Conservation (phyloP, 2,797 vertebrate genomes). For the Phalloptychus januarius region DNA sequence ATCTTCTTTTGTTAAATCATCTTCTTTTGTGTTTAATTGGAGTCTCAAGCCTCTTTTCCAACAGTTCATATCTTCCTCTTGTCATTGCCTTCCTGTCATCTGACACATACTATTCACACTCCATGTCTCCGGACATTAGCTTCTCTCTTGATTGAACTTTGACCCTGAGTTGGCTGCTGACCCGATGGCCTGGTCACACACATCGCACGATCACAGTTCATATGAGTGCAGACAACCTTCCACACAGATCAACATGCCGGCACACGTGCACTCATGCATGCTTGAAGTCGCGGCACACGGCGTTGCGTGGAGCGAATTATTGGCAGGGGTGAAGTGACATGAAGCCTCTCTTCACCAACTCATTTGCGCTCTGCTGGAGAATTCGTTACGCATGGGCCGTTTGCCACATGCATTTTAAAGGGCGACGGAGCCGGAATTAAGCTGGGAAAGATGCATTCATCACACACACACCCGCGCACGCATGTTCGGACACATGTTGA, state of each 20-base stretch:
- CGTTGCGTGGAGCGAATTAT: slow-evolving; percentile 34
- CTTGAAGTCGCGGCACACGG: slow-evolving; percentile 31
- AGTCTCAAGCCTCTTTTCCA: not conserved
- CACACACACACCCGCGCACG: slow-evolving; percentile 5
- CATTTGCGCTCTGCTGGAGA: slow-evolving; percentile 59
- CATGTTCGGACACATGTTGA: slow-evolving; percentile 14
- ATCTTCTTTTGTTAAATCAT: not conserved
- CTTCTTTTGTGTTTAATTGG: not conserved
- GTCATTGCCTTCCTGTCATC: slow-evolving; percentile 5
- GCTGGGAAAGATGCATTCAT: slow-evolving; percentile 28
- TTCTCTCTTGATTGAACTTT: slow-evolving; percentile 36
- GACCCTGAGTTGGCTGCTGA: slow-evolving; percentile 40
- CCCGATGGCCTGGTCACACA: slow-evolving; percentile 39
- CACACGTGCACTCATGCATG: slow-evolving; percentile 36
- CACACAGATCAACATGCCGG: slow-evolving; percentile 47
- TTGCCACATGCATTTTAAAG: slow-evolving; percentile 66
- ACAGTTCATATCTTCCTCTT: slow-evolving; percentile 3
- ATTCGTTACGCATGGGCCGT: slow-evolving; percentile 66
- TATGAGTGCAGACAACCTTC: slow-evolving; percentile 20
- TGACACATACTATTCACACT: slow-evolving; percentile 49
- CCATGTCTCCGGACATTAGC: slow-evolving; percentile 39
- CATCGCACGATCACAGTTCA: slow-evolving; percentile 35
- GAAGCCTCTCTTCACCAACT: slow-evolving; percentile 53
- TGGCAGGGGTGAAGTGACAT: slow-evolving; percentile 56
- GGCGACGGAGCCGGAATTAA: slow-evolving; percentile 65